phyloP scores from a whole-genome alignment of 2,797 vertebrate species.

The Adrianichthys oophorus region DNA sequence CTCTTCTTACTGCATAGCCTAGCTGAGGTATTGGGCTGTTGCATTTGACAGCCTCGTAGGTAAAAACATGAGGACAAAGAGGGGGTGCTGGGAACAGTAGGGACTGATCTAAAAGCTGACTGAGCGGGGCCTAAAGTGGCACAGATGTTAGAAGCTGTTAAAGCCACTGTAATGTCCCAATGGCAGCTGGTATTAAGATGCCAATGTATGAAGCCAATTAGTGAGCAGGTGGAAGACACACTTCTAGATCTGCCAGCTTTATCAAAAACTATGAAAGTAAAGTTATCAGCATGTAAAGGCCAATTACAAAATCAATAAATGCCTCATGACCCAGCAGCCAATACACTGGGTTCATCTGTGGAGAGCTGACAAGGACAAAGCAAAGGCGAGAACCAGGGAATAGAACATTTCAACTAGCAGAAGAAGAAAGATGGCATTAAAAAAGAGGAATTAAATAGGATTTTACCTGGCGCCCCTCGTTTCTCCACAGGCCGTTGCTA shows the following conservation, averaged over 20 bases:
- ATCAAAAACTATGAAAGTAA: constrained; percentile 64
- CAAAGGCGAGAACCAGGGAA: no score
- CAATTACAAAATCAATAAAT: constrained; percentile 46
- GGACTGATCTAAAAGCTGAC: constrained; percentile 45
- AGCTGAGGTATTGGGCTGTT: constrained; percentile 41
- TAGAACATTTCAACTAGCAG: no score
- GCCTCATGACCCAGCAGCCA: constrained; percentile 26
- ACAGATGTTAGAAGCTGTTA: constrained; percentile 74
- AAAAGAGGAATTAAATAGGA: constrained; percentile 3
- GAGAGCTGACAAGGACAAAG: not conserved
- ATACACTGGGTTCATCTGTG: constrained; percentile 16
- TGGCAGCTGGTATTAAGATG: constrained; percentile 66
- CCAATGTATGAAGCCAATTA: constrained; percentile 41
- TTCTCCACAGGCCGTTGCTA: constrained; percentile 95
- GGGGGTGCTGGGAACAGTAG: constrained; percentile 4
- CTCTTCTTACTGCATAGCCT: constrained; percentile 31
- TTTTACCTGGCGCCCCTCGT: constrained; percentile 88
- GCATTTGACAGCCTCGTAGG: constrained; percentile 65
- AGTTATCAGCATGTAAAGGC: constrained; percentile 43
- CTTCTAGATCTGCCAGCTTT: constrained; percentile 40
- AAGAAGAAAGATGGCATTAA: not conserved
- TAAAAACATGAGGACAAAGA: constrained; percentile 38
- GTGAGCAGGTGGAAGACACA: constrained; percentile 3
- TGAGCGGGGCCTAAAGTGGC: constrained; percentile 32
- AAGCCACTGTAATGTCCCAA: constrained; percentile 56